These are phyloP conservation scores for Lomographa bimaculata DNA, from an alignment of 2,888 invertebrate genomes.

Conservation along the genomic window DNA sequence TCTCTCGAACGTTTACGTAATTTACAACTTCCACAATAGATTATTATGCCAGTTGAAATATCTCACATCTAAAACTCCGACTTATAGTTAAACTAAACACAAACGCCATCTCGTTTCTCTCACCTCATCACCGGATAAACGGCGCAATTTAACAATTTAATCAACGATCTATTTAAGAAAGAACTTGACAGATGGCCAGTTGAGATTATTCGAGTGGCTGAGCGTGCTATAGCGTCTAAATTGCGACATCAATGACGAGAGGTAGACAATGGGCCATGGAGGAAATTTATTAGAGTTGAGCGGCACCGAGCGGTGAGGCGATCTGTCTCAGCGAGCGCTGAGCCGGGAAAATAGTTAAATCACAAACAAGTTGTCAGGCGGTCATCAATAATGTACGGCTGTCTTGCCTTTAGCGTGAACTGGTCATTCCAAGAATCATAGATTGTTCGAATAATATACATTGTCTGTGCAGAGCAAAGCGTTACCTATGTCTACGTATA, in stretches of 20 bases:
- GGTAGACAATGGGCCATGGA: slow-evolving; percentile 59
- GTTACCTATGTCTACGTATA: not conserved
- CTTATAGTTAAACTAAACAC: too few species aligned
- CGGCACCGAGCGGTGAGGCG: slow-evolving; percentile 35
- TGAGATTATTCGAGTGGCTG: slow-evolving; percentile 61
- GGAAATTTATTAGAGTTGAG: slow-evolving; percentile 56
- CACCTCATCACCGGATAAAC: slow-evolving; percentile 42
- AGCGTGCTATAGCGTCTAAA: slow-evolving; percentile 54
- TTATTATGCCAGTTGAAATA: too few species aligned
- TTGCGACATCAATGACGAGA: slow-evolving; percentile 61
- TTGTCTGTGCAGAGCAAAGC: not conserved
- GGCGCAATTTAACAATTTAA: slow-evolving; percentile 67
- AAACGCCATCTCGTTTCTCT: slow-evolving; percentile 16
- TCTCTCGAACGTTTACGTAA: too few species aligned
- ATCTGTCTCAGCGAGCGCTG: slow-evolving; percentile 38
- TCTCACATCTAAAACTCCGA: too few species aligned
- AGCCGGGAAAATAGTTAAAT: slow-evolving; percentile 40
- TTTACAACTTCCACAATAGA: too few species aligned
- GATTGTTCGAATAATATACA: slow-evolving; percentile 17
- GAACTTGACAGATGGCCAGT: slow-evolving; percentile 67
- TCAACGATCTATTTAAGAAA: slow-evolving; percentile 64
- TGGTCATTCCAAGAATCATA: too few species aligned
- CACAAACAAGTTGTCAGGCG: slow-evolving; percentile 35
- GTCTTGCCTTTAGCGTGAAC: slow-evolving; percentile 27
- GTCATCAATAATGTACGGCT: slow-evolving; percentile 38